phyloP scores from a whole-genome alignment of 2,888 invertebrate genomes.

The Cheilosia urbana region DNA sequence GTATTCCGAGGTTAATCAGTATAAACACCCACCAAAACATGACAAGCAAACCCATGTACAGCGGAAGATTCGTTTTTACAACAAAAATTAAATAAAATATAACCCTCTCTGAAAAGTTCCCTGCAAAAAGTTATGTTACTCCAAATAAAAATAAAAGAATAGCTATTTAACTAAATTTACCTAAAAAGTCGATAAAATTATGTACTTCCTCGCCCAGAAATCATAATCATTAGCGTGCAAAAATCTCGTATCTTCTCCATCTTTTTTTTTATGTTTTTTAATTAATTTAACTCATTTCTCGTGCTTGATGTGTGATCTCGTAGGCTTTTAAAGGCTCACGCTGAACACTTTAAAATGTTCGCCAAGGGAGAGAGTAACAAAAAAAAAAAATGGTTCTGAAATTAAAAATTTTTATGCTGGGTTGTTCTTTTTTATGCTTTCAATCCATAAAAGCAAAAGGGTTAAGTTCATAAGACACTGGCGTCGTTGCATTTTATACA shows the following conservation, averaged over 20 bases:
- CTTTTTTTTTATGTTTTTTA: constrained; percentile 46
- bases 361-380: not conserved
- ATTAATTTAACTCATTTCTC: constrained; percentile 35
- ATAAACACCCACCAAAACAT: too few species aligned
- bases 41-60: not conserved
- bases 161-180: constrained; percentile 30
- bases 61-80: not conserved
- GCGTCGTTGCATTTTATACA: constrained; percentile 50
- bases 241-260: constrained; percentile 48
- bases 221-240: constrained; percentile 58
- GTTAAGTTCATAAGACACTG: constrained; percentile 51
- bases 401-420: constrained; percentile 61
- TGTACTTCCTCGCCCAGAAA: constrained; percentile 31
- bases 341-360: constrained; percentile 19
- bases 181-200: constrained; percentile 48
- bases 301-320: constrained; percentile 1
- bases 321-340: constrained; percentile 34
- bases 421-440: constrained; percentile 30
- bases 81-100: not conserved
- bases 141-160: constrained; percentile 8
- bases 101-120: not conserved
- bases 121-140: not conserved
- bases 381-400: constrained; percentile 54
- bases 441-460: constrained; percentile 67
- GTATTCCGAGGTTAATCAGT: too few species aligned